Evolutionary conservation across 2,888 invertebrate genomes (phyloP), one percentile per base, ranked within the genome.

Genomic region (Bombylius major): DNA sequence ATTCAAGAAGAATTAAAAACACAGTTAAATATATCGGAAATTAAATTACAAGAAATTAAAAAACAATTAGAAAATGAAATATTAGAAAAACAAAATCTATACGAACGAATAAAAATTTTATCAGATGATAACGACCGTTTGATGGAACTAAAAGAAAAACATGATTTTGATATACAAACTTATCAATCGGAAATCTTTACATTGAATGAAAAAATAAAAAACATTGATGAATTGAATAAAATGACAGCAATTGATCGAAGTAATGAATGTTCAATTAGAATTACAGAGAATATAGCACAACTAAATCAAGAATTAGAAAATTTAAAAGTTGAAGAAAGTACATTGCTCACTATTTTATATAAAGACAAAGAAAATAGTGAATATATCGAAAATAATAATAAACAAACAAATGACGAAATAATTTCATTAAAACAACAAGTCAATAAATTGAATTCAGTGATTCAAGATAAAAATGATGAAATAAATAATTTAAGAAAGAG

Each of bases 1-100:
- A 86, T 91, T 58, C 86, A 88, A 68, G 88, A 89, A 63, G 90
- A 91, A 71, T 69, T 91, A n/a, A 82, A 83, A 62, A 74, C 75
- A 13, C 87, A 88, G 68, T 75, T 89, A 34, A 72, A 75, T 57
- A 73, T 76, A 50, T 71, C 89, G 52, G 89, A 89, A 65, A 82
- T 82, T 58, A 79, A 78, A 62, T 67, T 86, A 14, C 77, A 77
- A 58, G 85, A 87, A 59, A 66, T 80, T 4, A 76, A 70, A 55
- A 69, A 75, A 32, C 82, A 83, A 54, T 67, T 80, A 47, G 80
- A 78, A 47, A 83, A 81, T 67, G 79, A 82, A 58, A 77, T 77
- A 55, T 68, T 72, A 3, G 90, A 92, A 62, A 89, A 85, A 66
- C 82, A 84, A 53, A 77, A 79, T 50, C 68, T 89, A 4, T 66